Evolutionary conservation across 1,140 invertebrate species (phyloP).

Genomic region (Andricus grossulariae): DNA sequence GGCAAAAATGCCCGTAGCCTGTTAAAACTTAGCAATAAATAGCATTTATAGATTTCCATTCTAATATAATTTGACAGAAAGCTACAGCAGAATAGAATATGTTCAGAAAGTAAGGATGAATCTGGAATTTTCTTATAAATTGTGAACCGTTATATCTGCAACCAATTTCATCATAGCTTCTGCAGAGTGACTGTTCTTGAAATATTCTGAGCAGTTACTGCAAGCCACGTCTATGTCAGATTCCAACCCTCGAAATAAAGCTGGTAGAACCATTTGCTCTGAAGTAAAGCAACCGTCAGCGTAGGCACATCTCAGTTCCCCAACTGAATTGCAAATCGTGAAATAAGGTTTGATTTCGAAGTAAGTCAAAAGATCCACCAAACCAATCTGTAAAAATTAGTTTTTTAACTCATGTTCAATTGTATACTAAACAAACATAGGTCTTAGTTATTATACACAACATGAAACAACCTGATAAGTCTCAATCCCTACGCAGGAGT

Average conservation of each 20-base stretch:
- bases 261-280: too few species aligned
- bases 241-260: conserved; percentile 74
- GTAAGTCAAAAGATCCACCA: conserved; percentile 75
- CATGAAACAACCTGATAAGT: conserved; percentile 70
- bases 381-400: conserved; percentile 8
- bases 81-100: too few species aligned
- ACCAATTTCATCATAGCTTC: conserved; percentile 84
- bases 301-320: conserved; percentile 79
- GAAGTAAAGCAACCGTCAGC: conserved; percentile 76
- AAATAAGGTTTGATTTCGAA: conserved; percentile 8
- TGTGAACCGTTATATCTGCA: conserved; percentile 78
- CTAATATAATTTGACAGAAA: neutral
- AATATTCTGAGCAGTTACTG: conserved; percentile 89
- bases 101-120: too few species aligned
- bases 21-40: neutral
- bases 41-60: neutral
- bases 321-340: conserved; percentile 35
- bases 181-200: conserved; percentile 90
- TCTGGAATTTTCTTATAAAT: neutral
- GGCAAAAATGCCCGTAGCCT: conserved; percentile 83
- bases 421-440: neutral
- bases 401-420: conserved; percentile 1
- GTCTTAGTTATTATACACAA: neutral
- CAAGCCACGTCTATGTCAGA: conserved; percentile 87
- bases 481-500: conserved; percentile 62